Conservation (phyloP, 2,888 invertebrate genomes). For the Drosophila cracens region DNA sequence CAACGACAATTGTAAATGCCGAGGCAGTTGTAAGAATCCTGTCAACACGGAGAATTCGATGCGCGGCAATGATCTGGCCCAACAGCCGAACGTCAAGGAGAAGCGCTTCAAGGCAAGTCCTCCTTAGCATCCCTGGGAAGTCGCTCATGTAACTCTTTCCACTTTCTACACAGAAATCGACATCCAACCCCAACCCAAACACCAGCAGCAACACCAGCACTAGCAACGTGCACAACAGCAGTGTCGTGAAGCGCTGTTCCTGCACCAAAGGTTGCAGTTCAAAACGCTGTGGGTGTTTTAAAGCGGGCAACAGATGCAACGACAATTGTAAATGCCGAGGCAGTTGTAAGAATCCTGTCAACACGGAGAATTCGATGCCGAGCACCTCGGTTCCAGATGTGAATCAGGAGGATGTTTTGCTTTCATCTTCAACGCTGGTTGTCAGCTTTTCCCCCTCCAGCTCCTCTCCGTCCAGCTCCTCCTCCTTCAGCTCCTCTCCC, state of each 20-base stretch:
- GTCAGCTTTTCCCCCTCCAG: background rate
- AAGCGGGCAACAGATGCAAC: background rate
- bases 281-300: background rate
- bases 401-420: background rate
- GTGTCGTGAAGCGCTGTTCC: background rate
- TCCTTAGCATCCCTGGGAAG: background rate
- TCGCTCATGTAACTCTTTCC: no score
- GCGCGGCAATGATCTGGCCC: background rate
- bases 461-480: background rate
- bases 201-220: no score
- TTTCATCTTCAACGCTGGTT: background rate
- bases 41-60: no score
- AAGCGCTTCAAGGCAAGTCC: no score
- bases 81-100: constrained; percentile 1
- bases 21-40: no score
- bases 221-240: background rate
- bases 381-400: background rate
- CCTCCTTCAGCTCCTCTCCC: background rate
- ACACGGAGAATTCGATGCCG: background rate
- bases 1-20: background rate
- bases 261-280: background rate
- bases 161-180: no score
- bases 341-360: background rate
- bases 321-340: background rate
- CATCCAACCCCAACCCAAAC: no score